A percentile compares a stretch with the other conserved stretches of the same genome.
phyloP scores from a whole-genome alignment of 1,140 invertebrate genomes.

The Nomia melanderi region DNA sequence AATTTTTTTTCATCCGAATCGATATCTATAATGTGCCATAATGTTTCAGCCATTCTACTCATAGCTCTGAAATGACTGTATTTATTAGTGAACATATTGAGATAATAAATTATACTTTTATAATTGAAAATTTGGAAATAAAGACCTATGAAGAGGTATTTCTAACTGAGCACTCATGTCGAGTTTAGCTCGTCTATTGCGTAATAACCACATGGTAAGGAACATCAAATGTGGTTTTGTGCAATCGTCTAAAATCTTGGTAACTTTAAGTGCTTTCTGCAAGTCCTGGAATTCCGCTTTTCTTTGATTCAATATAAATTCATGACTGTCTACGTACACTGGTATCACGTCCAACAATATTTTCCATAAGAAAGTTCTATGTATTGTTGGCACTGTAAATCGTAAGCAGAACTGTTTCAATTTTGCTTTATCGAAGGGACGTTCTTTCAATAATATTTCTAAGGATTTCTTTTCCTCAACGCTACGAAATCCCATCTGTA shows the following conservation, averaged over 20 bases:
- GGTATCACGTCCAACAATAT: conserved; percentile 89
- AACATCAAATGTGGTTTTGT: conserved; percentile 84
- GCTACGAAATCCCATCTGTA: conserved; percentile 90
- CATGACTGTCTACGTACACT: conserved; percentile 87
- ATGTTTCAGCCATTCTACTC: conserved; percentile 85
- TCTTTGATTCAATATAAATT: conserved; percentile 87
- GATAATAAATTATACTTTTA: not conserved
- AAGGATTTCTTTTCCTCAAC: conserved; percentile 96
- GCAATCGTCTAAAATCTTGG: conserved; percentile 82
- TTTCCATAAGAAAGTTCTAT: conserved; percentile 93
- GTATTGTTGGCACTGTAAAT: conserved; percentile 90
- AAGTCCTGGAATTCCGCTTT: conserved; percentile 89
- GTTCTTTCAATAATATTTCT: conserved; percentile 94
- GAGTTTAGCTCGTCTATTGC: conserved; percentile 84
- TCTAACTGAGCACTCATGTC: conserved; percentile 81
- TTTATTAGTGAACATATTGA: conserved; percentile 1
- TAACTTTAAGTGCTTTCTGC: conserved; percentile 85
- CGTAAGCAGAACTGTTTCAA: conserved; percentile 91
- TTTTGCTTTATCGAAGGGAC: conserved; percentile 90
- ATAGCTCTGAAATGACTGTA: conserved; percentile 79
- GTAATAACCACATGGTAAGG: conserved; percentile 89
- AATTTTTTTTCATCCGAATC: conserved; percentile 78
- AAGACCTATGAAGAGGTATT: conserved; percentile 74
- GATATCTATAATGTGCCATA: conserved; percentile 86
- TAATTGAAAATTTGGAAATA: conserved; percentile 18